phyloP scores from a whole-genome alignment of 2,888 invertebrate species.

The Nudaria mundana region DNA sequence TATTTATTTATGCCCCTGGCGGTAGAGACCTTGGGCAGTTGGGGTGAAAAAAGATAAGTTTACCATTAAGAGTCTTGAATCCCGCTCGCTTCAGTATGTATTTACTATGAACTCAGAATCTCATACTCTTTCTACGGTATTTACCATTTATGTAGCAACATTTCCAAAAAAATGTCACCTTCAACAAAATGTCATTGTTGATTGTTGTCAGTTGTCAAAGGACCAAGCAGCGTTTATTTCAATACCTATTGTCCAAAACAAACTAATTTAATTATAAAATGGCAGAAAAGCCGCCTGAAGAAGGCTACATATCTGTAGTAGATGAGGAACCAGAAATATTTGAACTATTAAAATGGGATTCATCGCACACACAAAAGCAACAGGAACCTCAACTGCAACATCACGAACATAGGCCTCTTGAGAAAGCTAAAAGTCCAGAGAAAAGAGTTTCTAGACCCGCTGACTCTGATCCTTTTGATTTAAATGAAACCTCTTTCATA shows the following conservation, averaged over 20 bases:
- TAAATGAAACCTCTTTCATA: conserved; percentile 60
- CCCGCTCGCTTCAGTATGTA: no score
- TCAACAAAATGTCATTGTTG: no score
- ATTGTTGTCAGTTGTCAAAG: no score
- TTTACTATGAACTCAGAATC: no score
- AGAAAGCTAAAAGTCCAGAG: conserved; percentile 62
- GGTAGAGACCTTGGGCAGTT: no score
- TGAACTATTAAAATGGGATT: conserved; percentile 72
- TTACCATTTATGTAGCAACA: no score
- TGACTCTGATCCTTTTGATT: conserved; percentile 65
- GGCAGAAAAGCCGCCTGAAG: conserved; percentile 73
- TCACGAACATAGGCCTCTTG: conserved; percentile 42
- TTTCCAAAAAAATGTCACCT: conserved; percentile 8
- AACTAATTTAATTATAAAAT: conserved; percentile 43
- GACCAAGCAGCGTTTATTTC: conserved; percentile 38
- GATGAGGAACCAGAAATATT: conserved; percentile 74
- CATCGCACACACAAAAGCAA: conserved; percentile 59
- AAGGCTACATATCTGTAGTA: conserved; percentile 72
- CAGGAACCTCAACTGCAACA: conserved; percentile 37
- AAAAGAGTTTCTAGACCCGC: conserved; percentile 57
- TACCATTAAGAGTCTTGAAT: no score
- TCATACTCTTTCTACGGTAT: no score
- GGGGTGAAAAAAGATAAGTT: no score
- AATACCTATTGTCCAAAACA: conserved; percentile 55
- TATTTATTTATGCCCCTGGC: no score